phyloP scores from a whole-genome alignment of 1,140 invertebrate genomes.

The Microplitis demolitor region DNA sequence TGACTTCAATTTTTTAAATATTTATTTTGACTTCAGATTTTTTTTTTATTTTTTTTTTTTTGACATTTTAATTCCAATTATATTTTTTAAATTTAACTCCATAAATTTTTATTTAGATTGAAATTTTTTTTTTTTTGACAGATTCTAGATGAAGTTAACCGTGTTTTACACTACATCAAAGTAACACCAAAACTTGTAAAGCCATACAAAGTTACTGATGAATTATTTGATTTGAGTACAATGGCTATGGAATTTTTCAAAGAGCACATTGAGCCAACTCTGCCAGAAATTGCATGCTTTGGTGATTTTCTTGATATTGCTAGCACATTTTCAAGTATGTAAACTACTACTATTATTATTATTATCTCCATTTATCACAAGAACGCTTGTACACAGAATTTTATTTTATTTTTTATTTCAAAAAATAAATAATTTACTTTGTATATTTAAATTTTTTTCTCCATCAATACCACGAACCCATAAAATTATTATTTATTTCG shows the following conservation, averaged over 20 bases:
- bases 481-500: no score
- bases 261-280: constrained; percentile 83
- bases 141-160: constrained; percentile 76
- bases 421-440: no score
- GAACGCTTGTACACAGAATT: neutral
- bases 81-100: neutral
- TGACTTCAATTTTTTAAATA: no score
- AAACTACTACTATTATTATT: constrained; percentile 4
- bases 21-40: no score
- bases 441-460: no score
- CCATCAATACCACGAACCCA: no score
- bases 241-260: constrained; percentile 95
- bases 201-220: constrained; percentile 87
- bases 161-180: constrained; percentile 81
- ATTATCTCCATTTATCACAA: neutral
- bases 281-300: constrained; percentile 87
- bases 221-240: constrained; percentile 88
- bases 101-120: neutral
- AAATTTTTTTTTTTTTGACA: constrained; percentile 43
- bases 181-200: constrained; percentile 78
- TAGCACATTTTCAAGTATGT: constrained; percentile 68
- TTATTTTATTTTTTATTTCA: neutral
- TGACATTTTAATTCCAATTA: no score
- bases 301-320: constrained; percentile 80
- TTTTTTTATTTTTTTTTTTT: neutral